A percentile compares a stretch with the other conserved stretches of the same genome.
These are phyloP conservation scores for Cydia splendana DNA, from an alignment of 1,140 invertebrate genomes.

Conservation along the genomic window DNA sequence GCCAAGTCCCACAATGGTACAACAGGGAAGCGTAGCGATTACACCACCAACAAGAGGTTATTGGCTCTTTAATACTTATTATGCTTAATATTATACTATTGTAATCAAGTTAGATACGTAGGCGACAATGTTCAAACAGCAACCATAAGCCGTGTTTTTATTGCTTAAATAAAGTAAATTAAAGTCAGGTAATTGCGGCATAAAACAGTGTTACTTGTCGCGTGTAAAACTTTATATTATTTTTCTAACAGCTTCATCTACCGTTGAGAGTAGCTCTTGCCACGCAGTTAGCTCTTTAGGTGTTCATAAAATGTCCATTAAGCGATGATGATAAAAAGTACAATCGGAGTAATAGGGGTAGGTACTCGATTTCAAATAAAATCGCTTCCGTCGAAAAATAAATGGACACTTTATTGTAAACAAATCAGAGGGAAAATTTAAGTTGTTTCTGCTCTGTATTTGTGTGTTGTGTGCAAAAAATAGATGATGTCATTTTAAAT, in stretches of 20 bases:
- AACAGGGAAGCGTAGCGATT: no score
- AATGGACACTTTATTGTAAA: neutral
- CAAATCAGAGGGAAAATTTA: neutral
- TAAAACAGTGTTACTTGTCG: slow-evolving; percentile 20
- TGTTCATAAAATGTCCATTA: slow-evolving; percentile 1
- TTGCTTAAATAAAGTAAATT: slow-evolving; percentile 2
- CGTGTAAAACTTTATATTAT: slow-evolving; percentile 18
- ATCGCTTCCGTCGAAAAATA: neutral
- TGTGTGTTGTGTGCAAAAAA: no score
- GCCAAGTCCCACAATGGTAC: no score
- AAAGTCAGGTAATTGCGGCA: neutral
- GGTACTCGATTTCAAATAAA: slow-evolving; percentile 4
- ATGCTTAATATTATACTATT: neutral
- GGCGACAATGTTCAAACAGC: neutral
- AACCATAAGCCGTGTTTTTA: neutral
- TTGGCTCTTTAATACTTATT: no score
- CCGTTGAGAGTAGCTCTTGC: neutral
- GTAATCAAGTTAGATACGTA: neutral
- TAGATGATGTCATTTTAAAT: no score
- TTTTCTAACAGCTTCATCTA: slow-evolving; percentile 13
- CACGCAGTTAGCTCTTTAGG: neutral
- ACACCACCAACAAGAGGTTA: no score
- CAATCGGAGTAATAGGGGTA: slow-evolving; percentile 10
- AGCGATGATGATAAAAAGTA: slow-evolving; percentile 11
- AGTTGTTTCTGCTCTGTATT: neutral